phyloP scores from a whole-genome alignment of 1,140 invertebrate genomes.

The Drosophila rufa region DNA sequence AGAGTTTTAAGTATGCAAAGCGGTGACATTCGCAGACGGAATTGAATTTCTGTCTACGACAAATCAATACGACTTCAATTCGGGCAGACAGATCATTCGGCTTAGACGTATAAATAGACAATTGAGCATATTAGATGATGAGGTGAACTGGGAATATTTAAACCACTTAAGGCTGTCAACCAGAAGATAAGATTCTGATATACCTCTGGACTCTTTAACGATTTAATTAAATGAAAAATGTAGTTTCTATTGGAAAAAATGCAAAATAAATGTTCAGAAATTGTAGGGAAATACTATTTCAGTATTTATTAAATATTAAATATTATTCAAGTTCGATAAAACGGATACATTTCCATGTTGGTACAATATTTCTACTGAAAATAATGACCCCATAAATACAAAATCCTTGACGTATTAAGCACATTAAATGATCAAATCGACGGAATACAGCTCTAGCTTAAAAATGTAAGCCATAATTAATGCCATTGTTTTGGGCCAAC shows the following conservation, averaged over 20 bases:
- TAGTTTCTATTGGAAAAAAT: too few relatives aligned
- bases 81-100: constrained; percentile 1
- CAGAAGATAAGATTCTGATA: not conserved
- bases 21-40: constrained; percentile 28
- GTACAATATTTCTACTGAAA: too few relatives aligned
- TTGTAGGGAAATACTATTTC: too few relatives aligned
- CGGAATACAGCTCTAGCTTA: not conserved
- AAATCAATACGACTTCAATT: constrained; percentile 20
- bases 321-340: too few relatives aligned
- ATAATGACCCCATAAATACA: not conserved
- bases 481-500: constrained; percentile 24
- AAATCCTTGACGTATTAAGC: too few relatives aligned
- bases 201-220: too few relatives aligned
- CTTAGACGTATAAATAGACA: constrained; percentile 14
- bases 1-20: constrained; percentile 36
- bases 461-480: constrained; percentile 17
- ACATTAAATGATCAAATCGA: not conserved
- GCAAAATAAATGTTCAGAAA: too few relatives aligned
- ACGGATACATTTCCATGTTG: too few relatives aligned
- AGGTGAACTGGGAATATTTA: constrained; percentile 2
- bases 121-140: constrained; percentile 12
- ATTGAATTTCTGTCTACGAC: constrained; percentile 29
- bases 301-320: too few relatives aligned
- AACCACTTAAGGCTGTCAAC: not conserved
- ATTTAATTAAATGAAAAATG: too few relatives aligned